phyloP scores from a whole-genome alignment of 2,113 vertebrate species.

The Centropristis striata region DNA sequence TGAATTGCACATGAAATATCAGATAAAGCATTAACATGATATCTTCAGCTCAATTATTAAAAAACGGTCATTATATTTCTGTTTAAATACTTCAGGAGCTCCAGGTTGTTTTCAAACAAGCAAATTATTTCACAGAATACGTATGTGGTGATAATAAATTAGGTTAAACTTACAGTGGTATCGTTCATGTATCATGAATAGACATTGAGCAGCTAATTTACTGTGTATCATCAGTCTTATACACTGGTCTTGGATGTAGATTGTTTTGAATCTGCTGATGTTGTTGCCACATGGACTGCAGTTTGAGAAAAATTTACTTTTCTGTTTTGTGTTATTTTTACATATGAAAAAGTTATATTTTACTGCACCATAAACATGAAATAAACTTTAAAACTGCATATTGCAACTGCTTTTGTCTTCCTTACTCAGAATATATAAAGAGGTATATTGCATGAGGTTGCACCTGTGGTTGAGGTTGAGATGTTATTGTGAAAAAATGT shows the following conservation, averaged over 20 bases:
- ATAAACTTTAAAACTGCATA: constrained; percentile 43
- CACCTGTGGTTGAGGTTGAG: not conserved
- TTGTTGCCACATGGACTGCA: constrained; percentile 39
- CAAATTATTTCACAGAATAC: constrained; percentile 3
- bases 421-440: not conserved
- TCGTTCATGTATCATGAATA: constrained; percentile 74
- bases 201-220: constrained; percentile 68
- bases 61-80: constrained; percentile 9
- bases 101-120: not conserved
- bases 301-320: constrained; percentile 3
- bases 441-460: too few relatives aligned
- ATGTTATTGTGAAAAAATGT: not conserved
- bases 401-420: constrained; percentile 12
- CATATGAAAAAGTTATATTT: constrained; percentile 44
- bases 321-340: constrained; percentile 63
- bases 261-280: constrained; percentile 35
- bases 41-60: constrained; percentile 14
- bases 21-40: constrained; percentile 7
- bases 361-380: constrained; percentile 53
- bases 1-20: constrained; percentile 26
- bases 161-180: constrained; percentile 52
- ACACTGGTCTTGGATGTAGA: constrained; percentile 58
- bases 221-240: constrained; percentile 61
- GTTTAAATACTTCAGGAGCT: constrained; percentile 8
- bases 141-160: constrained; percentile 30